phyloP scores from a whole-genome alignment of 2,113 vertebrate genomes.

The Corvus hawaiiensis region DNA sequence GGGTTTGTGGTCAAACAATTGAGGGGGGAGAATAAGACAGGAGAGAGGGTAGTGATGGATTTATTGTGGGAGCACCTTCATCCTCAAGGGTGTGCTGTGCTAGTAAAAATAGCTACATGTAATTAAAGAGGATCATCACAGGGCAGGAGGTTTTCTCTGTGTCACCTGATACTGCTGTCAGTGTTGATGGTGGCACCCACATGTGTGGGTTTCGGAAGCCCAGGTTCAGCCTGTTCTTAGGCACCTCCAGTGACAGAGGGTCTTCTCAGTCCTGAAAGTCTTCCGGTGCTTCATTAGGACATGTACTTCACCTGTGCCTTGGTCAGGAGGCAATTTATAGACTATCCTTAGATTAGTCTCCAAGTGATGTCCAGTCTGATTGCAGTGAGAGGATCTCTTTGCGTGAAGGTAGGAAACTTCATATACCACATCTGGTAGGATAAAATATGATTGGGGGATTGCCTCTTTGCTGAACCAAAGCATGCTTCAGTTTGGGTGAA shows the following conservation, averaged over 20 bases:
- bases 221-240: background rate
- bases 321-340: background rate
- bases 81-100: background rate
- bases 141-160: background rate
- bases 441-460: background rate
- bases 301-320: background rate
- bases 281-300: background rate
- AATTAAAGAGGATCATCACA: background rate
- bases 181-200: background rate
- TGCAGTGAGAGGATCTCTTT: background rate
- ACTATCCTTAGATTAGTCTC: background rate
- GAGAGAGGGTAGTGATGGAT: background rate
- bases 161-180: background rate
- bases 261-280: background rate
- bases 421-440: background rate
- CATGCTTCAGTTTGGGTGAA: background rate
- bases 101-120: background rate
- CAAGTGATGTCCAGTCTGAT: background rate
- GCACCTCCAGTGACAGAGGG: background rate
- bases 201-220: background rate
- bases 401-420: background rate
- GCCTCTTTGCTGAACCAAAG: background rate
- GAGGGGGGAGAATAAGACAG: background rate
- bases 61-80: background rate
- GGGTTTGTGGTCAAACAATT: background rate